Evolutionary conservation across 2,888 invertebrate species (phyloP).

Genomic region (Lasioglossum pauxillum): DNA sequence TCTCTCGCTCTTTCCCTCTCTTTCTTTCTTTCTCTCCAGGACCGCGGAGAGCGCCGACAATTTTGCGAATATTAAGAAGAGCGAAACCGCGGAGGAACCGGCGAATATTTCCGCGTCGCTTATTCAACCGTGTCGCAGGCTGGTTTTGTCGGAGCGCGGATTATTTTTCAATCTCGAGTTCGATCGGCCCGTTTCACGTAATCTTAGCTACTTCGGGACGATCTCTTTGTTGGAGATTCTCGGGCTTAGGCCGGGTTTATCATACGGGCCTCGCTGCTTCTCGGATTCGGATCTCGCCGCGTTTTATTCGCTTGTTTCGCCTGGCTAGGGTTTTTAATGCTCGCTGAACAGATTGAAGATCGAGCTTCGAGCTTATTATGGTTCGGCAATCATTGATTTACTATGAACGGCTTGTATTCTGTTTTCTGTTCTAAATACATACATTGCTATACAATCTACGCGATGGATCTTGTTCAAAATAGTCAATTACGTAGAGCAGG

Average conservation of each 20-base stretch:
- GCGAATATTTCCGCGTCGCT: slow-evolving; percentile 41
- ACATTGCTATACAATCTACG: no score
- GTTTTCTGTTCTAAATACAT: neutral
- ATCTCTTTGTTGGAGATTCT: neutral
- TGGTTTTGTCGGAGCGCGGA: slow-evolving; percentile 1
- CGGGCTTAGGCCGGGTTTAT: neutral
- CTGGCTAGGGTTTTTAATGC: neutral
- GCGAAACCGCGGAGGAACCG: neutral
- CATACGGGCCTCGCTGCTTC: neutral
- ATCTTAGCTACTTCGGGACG: slow-evolving; percentile 1
- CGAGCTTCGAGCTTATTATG: neutral
- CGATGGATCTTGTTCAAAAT: neutral
- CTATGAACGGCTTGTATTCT: neutral
- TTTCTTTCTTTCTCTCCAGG: neutral
- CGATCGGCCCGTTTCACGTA: neutral
- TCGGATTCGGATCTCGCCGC: neutral
- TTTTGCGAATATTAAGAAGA: slow-evolving; percentile 45
- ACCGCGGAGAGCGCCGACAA: neutral
- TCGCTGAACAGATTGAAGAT: neutral
- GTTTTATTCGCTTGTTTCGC: neutral
- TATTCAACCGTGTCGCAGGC: neutral
- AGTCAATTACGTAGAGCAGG: neutral
- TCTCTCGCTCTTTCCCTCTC: neutral
- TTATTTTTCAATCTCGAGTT: neutral
- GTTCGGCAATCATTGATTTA: neutral